Conservation (phyloP, 1,140 invertebrate species). For the Drosophila elegans region DNA sequence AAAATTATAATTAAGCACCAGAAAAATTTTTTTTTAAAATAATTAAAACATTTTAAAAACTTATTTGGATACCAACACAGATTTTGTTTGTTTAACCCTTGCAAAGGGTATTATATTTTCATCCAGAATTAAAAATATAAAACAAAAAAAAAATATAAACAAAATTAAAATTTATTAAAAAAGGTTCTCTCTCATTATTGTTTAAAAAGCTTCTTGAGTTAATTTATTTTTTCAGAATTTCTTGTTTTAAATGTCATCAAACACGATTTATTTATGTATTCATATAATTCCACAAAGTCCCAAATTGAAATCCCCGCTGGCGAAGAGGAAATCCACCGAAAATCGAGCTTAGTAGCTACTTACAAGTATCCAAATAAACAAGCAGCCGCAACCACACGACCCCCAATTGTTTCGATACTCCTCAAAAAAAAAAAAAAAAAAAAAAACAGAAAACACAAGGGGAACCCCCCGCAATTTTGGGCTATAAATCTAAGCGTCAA, state of each 20-base stretch:
- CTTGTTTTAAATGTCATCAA: neutral
- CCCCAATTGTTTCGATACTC: constrained; percentile 36
- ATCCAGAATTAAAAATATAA: too few relatives aligned
- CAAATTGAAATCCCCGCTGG: constrained; percentile 17
- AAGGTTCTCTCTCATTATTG: too few relatives aligned
- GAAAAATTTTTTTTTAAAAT: too few relatives aligned
- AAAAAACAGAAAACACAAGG: neutral
- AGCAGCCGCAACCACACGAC: constrained; percentile 65
- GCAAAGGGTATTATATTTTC: too few relatives aligned
- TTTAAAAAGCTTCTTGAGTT: too few relatives aligned
- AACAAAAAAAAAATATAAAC: too few relatives aligned
- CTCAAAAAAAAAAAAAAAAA: neutral
- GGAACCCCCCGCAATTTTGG: constrained; percentile 29
- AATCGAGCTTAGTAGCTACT: constrained; percentile 64
- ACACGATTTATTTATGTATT: constrained; percentile 10
- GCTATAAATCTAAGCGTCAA: constrained; percentile 76
- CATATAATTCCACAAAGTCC: constrained; percentile 44
- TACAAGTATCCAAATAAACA: constrained; percentile 64
- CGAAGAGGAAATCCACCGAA: constrained; percentile 7
- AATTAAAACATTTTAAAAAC: too few relatives aligned
- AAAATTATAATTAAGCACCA: too few relatives aligned
- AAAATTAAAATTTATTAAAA: too few relatives aligned
- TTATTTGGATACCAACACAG: too few relatives aligned
- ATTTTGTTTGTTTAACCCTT: too few relatives aligned
- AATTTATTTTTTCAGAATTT: neutral